Conservation (phyloP, 2,113 vertebrate genomes). For the Stigmatopora nigra region DNA sequence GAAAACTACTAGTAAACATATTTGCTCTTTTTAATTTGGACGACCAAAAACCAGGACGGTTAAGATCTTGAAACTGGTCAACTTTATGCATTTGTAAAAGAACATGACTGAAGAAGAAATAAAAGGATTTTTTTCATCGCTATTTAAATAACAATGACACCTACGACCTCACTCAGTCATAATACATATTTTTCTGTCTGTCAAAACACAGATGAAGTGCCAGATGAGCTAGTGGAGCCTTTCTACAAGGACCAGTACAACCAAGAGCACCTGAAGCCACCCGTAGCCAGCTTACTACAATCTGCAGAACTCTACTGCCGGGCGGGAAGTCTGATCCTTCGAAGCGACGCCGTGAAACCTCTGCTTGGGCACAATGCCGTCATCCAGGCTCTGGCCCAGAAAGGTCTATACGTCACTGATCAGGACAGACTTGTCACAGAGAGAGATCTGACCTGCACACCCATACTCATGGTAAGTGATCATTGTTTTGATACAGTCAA, state of each 20-base stretch:
- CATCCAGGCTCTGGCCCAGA: slow-evolving; percentile 96
- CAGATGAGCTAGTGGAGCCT: slow-evolving; percentile 84
- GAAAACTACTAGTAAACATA: no score
- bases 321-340: slow-evolving; percentile 93
- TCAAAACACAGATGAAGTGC: slow-evolving; percentile 77
- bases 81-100: no score
- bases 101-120: no score
- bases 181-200: no score
- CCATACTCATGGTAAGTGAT: slow-evolving; percentile 91
- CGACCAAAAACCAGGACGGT: not conserved
- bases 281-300: slow-evolving; percentile 86
- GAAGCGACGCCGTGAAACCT: slow-evolving; percentile 92
- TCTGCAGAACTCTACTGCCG: slow-evolving; percentile 96
- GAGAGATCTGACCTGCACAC: slow-evolving; percentile 87
- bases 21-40: not conserved
- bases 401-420: slow-evolving; percentile 95
- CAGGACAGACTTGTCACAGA: slow-evolving; percentile 92
- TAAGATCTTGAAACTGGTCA: no score
- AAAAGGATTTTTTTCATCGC: no score
- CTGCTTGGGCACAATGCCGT: slow-evolving; percentile 93
- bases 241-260: slow-evolving; percentile 96
- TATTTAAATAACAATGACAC: no score
- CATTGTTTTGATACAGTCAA: not conserved
- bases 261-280: slow-evolving; percentile 95
- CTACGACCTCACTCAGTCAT: no score